Conservation (phyloP, 2,113 vertebrate species). For the Forbesichthys agassizii region DNA sequence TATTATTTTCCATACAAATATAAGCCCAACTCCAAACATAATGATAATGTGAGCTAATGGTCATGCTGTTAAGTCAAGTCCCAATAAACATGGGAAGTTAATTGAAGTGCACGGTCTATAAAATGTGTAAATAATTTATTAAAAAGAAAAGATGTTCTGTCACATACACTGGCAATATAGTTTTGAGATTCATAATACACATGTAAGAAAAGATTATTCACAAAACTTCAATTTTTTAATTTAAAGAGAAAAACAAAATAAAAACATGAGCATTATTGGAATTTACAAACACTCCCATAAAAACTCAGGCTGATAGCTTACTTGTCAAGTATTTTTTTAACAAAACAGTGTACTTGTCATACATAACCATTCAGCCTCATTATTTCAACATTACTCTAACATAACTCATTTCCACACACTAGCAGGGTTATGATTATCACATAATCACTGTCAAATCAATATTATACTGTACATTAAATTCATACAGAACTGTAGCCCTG, state of each 20-base stretch:
- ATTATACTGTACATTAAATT: conserved; percentile 19
- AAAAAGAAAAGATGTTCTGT: no score
- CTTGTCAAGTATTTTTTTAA: conserved; percentile 46
- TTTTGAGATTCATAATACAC: conserved; percentile 32
- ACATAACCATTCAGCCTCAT: conserved; percentile 38
- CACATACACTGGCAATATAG: neutral
- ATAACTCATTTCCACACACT: conserved; percentile 13
- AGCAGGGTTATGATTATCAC: conserved; percentile 15
- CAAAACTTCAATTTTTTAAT: conserved; percentile 56
- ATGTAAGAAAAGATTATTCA: conserved; percentile 36
- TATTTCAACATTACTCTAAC: conserved; percentile 19
- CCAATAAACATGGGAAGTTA: no score
- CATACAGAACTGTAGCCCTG: conserved; percentile 19
- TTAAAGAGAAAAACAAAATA: conserved; percentile 60
- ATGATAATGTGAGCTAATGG: no score
- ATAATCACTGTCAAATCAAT: conserved; percentile 9
- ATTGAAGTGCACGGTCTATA: no score
- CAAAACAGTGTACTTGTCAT: conserved; percentile 49
- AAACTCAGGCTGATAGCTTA: conserved; percentile 66
- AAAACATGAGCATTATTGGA: conserved; percentile 66
- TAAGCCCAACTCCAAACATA: no score
- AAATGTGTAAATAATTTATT: no score
- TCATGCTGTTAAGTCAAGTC: no score
- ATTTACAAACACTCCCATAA: conserved; percentile 37
- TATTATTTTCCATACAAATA: no score